phyloP scores from a whole-genome alignment of 2,113 vertebrate genomes.

The Montifringilla adamsi region DNA sequence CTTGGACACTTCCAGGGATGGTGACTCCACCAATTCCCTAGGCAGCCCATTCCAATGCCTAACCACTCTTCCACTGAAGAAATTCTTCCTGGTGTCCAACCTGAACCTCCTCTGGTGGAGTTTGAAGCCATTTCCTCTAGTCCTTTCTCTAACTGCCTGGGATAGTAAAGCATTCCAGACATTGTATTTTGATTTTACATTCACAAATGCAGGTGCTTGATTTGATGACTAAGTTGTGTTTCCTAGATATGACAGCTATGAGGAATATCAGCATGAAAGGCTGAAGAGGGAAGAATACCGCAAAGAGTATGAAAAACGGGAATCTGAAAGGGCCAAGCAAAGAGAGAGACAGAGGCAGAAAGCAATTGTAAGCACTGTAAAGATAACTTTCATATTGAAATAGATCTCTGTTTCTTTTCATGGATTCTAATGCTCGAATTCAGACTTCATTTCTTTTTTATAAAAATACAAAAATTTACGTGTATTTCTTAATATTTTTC shows the following conservation, averaged over 20 bases:
- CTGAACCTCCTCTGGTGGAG: background rate
- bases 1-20: background rate
- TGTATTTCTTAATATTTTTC: background rate
- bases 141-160: background rate
- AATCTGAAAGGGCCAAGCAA: conserved; percentile 91
- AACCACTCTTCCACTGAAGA: background rate
- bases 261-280: conserved; percentile 94
- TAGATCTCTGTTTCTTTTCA: conserved; percentile 1
- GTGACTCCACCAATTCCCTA: background rate
- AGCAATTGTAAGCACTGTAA: conserved; percentile 88
- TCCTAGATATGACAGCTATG: conserved; percentile 94
- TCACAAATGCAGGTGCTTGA: conserved; percentile 26
- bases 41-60: background rate
- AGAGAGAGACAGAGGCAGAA: conserved; percentile 90
- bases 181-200: background rate
- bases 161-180: background rate
- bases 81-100: background rate
- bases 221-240: conserved; percentile 73
- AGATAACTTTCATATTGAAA: conserved; percentile 43
- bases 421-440: background rate
- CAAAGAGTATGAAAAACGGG: conserved; percentile 90
- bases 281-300: conserved; percentile 94
- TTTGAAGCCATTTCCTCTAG: background rate
- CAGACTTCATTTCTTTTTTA: background rate
- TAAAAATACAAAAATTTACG: background rate